These are phyloP conservation scores for Chrosomus eos DNA, from an alignment of 2,797 vertebrate species.

Conservation along the genomic window DNA sequence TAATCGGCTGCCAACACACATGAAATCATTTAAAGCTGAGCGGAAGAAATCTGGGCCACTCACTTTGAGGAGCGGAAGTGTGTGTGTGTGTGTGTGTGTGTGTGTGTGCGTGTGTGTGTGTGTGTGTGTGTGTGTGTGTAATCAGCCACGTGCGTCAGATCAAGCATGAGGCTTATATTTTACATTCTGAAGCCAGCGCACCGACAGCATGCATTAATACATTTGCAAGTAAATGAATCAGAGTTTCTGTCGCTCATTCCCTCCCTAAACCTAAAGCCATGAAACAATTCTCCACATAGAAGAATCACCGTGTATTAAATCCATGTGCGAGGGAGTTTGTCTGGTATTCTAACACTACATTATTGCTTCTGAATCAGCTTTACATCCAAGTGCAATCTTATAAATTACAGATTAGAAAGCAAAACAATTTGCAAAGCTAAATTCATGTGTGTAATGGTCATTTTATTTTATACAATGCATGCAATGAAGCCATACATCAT, in stretches of 20 bases:
- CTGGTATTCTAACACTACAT: neutral
- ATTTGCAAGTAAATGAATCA: constrained; percentile 45
- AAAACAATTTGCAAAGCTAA: neutral
- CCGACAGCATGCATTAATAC: constrained; percentile 40
- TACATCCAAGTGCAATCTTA: neutral
- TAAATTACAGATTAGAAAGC: neutral
- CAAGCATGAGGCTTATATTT: constrained; percentile 23
- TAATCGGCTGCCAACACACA: constrained; percentile 71
- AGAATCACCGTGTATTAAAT: neutral
- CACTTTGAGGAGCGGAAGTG: constrained; percentile 54
- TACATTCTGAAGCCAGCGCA: constrained; percentile 8
- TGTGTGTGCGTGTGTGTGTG: too few species aligned
- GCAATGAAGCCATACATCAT: neutral
- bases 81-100: neutral
- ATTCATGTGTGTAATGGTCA: neutral
- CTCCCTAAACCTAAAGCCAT: neutral
- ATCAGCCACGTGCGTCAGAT: constrained; percentile 18
- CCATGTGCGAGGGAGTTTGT: neutral
- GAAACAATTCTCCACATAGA: neutral
- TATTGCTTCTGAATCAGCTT: neutral
- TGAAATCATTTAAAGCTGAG: constrained; percentile 72
- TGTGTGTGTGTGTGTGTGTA: neutral
- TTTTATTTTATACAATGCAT: neutral
- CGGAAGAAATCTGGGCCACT: constrained; percentile 70
- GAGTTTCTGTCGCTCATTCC: constrained; percentile 21